Evolutionary conservation across 2,888 invertebrate genomes (phyloP).

Genomic region (Eurytoma californica): DNA sequence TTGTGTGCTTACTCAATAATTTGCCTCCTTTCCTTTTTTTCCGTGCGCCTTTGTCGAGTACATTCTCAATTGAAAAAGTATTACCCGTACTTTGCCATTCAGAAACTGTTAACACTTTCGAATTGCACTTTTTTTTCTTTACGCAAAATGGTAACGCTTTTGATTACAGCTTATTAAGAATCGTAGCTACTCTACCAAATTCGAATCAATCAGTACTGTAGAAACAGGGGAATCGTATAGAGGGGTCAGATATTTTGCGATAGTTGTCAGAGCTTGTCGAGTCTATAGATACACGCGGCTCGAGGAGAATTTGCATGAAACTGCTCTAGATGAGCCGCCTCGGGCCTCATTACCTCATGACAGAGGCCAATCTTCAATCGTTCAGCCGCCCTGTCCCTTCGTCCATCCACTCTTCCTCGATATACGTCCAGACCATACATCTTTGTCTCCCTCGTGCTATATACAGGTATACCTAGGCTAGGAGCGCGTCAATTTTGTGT

Average conservation of each 20-base stretch:
- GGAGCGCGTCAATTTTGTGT: slow-evolving; percentile 70
- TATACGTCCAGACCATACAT: slow-evolving; percentile 1
- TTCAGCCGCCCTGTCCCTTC: slow-evolving; percentile 18
- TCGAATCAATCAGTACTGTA: no score
- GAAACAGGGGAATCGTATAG: not conserved
- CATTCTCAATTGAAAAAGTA: no score
- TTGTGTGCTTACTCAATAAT: slow-evolving; percentile 26
- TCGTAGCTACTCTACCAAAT: no score
- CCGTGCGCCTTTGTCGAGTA: not conserved
- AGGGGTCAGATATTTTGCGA: slow-evolving; percentile 8
- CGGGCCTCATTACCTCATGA: slow-evolving; percentile 63
- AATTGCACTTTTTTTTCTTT: no score
- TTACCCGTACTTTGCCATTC: no score
- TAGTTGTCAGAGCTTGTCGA: not conserved
- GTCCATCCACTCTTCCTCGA: slow-evolving; percentile 16
- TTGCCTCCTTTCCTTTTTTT: not conserved
- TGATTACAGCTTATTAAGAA: no score
- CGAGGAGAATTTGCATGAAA: slow-evolving; percentile 66
- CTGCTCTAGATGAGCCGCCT: slow-evolving; percentile 63
- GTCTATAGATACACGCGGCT: not conserved
- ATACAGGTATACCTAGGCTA: slow-evolving; percentile 45
- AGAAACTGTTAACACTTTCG: no score
- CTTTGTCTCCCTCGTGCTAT: not conserved
- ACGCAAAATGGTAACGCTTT: no score
- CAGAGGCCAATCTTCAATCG: slow-evolving; percentile 54